Conservation (phyloP, 2,113 vertebrate genomes). For the Paradisaea rubra region DNA sequence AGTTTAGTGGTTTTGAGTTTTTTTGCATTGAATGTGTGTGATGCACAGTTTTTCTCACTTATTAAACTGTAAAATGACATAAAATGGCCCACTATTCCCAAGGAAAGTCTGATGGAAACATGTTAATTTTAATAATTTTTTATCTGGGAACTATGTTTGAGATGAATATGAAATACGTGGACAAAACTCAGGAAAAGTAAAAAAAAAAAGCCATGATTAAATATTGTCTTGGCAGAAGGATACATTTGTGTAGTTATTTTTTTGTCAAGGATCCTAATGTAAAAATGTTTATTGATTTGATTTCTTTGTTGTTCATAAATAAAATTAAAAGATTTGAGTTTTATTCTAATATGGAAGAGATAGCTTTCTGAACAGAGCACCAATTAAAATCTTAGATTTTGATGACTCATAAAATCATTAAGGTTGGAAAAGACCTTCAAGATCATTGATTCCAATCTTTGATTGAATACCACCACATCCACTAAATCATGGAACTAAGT, state of each 20-base stretch:
- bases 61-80: background rate
- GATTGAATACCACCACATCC: background rate
- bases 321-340: background rate
- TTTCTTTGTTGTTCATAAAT: background rate
- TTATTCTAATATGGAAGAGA: background rate
- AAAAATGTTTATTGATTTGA: background rate
- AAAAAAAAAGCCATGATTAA: background rate
- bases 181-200: background rate
- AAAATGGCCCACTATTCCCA: background rate
- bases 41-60: background rate
- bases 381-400: background rate
- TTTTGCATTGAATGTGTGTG: background rate
- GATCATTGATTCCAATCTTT: background rate
- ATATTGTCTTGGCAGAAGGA: background rate
- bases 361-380: background rate
- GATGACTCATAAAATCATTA: background rate
- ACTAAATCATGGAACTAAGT: background rate
- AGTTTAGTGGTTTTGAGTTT: background rate
- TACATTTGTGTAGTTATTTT: background rate
- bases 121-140: background rate
- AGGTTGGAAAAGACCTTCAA: background rate
- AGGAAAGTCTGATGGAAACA: background rate
- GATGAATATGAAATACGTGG: background rate
- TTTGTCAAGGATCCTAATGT: background rate
- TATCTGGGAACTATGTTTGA: background rate